phyloP scores from a whole-genome alignment of 2,888 invertebrate species.

The Achlya flavicornis region DNA sequence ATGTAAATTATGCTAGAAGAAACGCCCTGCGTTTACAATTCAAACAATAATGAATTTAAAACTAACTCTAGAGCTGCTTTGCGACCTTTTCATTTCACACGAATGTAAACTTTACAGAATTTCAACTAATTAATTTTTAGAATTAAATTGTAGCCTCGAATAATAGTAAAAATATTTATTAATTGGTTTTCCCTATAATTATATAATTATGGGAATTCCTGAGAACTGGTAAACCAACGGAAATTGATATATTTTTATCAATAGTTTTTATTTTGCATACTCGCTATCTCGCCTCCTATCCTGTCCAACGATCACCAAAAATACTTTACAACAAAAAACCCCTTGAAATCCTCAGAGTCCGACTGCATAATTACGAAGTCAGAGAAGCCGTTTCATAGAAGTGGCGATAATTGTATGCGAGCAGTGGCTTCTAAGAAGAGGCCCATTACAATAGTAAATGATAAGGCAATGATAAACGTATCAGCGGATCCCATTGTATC shows the following conservation, averaged over 20 bases:
- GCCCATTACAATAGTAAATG: constrained; percentile 57
- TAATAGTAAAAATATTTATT: too few relatives aligned
- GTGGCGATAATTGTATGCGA: constrained; percentile 65
- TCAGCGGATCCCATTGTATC: constrained; percentile 54
- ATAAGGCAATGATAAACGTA: constrained; percentile 73
- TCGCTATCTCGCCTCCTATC: background rate
- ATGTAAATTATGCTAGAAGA: background rate
- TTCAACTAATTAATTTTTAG: too few relatives aligned
- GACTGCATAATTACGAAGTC: constrained; percentile 52
- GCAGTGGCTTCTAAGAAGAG: constrained; percentile 65
- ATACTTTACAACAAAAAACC: constrained; percentile 26
- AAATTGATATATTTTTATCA: background rate
- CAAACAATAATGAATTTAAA: too few relatives aligned
- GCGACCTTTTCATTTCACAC: too few relatives aligned
- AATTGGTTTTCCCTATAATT: too few relatives aligned
- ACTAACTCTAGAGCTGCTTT: too few relatives aligned
- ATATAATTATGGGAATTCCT: background rate
- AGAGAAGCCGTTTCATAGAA: constrained; percentile 65
- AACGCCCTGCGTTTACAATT: too few relatives aligned
- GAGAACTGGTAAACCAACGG: background rate
- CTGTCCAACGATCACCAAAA: constrained; percentile 17
- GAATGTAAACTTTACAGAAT: too few relatives aligned
- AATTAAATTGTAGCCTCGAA: too few relatives aligned
- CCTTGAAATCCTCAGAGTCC: constrained; percentile 36
- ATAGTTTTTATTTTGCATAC: background rate